Conservation (phyloP, 2,113 vertebrate genomes). For the Triplophysa tibetana region DNA sequence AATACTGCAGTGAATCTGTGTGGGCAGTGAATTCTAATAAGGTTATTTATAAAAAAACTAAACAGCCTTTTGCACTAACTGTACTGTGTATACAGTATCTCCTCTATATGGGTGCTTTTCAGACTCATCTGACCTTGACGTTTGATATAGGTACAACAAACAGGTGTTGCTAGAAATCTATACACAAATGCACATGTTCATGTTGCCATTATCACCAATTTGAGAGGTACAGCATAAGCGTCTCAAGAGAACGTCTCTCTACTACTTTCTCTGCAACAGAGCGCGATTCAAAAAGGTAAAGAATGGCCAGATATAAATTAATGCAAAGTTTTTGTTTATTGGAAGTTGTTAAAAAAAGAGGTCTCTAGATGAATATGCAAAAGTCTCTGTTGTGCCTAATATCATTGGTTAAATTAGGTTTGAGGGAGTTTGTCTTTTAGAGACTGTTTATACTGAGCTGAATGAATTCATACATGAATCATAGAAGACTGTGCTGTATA, state of each 20-base stretch:
- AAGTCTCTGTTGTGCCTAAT: neutral
- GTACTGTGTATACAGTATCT: neutral
- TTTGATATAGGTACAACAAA: neutral
- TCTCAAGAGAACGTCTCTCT: neutral
- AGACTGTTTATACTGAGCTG: neutral
- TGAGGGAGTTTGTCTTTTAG: neutral
- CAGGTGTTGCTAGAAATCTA: conserved; percentile 3
- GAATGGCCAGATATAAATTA: neutral
- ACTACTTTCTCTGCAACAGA: neutral
- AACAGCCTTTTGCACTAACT: neutral
- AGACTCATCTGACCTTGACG: conserved; percentile 5
- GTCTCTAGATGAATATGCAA: neutral
- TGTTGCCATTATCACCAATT: conserved; percentile 9
- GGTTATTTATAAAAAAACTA: conserved; percentile 36
- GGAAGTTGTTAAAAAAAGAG: neutral
- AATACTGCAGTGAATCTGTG: conserved; percentile 62
- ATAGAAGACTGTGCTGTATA: neutral
- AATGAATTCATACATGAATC: neutral
- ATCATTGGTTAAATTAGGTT: neutral
- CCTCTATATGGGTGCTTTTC: neutral
- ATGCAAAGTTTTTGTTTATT: neutral
- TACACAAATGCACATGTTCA: neutral
- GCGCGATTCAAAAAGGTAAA: neutral
- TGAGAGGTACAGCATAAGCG: neutral
- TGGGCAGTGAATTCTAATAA: conserved; percentile 61